Evolutionary conservation across 2,797 vertebrate species (phyloP), one percentile per base, ranked within the genome.

Genomic region (Manis javanica): DNA sequence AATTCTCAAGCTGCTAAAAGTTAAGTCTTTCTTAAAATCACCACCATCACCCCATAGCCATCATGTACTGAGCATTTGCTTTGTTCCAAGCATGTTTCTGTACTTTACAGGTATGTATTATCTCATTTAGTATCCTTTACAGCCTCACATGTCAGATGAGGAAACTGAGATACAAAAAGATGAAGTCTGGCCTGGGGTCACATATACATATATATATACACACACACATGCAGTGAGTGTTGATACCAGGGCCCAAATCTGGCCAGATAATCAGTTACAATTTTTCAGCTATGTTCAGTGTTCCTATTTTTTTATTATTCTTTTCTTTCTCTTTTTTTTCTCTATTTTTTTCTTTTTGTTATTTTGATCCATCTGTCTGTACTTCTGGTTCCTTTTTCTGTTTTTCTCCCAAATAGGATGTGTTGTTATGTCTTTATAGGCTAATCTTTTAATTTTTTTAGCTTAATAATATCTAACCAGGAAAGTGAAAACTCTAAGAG

Each of bases 391-490:
- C 21, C 21, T 63, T 91, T 90, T 49, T 26, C 11, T 85, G 29
- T 78, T 90, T 92, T 95, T 85, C 42, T 87, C 77, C 88, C 57
- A 92, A 69, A 81, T 64, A 81, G 39, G 18, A 64, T 78, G 49
- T 61, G 37, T 42, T 91, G 39, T 92, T 85, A 71, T 64, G 51
- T 63, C 72, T 84, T 82, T 59, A 34, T 63, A 84, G 11, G 16
- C 14, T 81, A 83, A 88, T 74, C 53, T 93, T 94, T 83, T 57
- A 37, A 86, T 90, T 29, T 53, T 89, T 93, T 96, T 79, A 88
- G 24, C 9, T 31, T 72, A 86, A 53, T 64, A 59, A 49, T 71
- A 77, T 39, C 71, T 87, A 92, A 42, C 15, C 21, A 34, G 77
- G 66, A 96, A 81, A 59, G 24, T 24, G 69, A 66, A 71, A 91